Percentiles rank a stretch among this genome's conserved stretches.
These are phyloP conservation scores for Psococerastis gibbosa DNA, from an alignment of 2,888 invertebrate species.

Conservation along the genomic window DNA sequence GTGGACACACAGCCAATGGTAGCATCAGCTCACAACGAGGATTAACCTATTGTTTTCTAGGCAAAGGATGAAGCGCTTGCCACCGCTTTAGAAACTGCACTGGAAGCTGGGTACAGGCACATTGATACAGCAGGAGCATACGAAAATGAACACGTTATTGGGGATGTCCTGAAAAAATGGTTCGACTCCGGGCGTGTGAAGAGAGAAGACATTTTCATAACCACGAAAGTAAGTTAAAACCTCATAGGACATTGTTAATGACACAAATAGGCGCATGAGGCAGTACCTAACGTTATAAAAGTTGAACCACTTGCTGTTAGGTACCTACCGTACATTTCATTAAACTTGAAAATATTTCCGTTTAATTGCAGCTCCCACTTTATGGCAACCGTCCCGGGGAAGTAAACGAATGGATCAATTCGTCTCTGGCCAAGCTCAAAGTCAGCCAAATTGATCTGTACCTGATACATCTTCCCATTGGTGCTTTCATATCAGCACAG, in stretches of 20 bases:
- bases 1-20: too few species aligned
- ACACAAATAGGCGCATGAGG: too few species aligned
- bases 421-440: slow-evolving; percentile 48
- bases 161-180: slow-evolving; percentile 51
- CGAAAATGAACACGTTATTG: slow-evolving; percentile 55
- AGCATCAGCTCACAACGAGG: too few species aligned
- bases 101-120: slow-evolving; percentile 62
- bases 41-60: slow-evolving; percentile 18
- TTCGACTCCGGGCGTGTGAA: slow-evolving; percentile 42
- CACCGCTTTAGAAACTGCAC: slow-evolving; percentile 43
- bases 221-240: slow-evolving; percentile 59
- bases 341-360: too few species aligned
- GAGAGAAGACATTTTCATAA: slow-evolving; percentile 63
- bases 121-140: slow-evolving; percentile 67
- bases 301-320: too few species aligned
- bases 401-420: slow-evolving; percentile 43
- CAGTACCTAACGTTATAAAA: too few species aligned
- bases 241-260: too few species aligned
- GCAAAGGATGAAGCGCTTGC: slow-evolving; percentile 35
- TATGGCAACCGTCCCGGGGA: slow-evolving; percentile 40
- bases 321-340: not conserved
- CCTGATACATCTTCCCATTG: slow-evolving; percentile 49
- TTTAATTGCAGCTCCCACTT: slow-evolving; percentile 25
- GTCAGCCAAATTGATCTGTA: slow-evolving; percentile 68
- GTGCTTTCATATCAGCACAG: slow-evolving; percentile 23